A percentile compares a stretch with the other conserved stretches of the same genome.
Conservation (phyloP, 2,113 vertebrate genomes). For the Sardina pilchardus region DNA sequence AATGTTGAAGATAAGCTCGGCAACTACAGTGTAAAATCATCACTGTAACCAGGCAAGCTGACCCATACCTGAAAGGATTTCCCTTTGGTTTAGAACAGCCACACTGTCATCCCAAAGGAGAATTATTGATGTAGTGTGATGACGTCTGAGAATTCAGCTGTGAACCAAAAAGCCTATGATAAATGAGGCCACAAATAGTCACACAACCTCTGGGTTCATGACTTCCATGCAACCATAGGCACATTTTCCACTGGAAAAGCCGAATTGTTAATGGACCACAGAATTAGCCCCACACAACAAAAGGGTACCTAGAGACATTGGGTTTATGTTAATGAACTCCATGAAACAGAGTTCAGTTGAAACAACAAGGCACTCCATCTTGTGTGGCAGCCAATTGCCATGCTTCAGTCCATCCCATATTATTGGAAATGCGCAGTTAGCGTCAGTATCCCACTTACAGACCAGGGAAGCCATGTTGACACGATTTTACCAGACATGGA, state of each 20-base stretch:
- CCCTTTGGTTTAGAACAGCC: neutral
- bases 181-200: constrained; percentile 1
- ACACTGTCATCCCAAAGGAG: neutral
- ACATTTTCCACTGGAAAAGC: constrained; percentile 3
- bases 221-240: constrained; percentile 5
- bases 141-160: neutral
- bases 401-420: neutral
- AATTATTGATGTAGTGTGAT: neutral
- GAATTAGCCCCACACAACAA: neutral
- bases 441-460: constrained; percentile 9
- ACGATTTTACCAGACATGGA: constrained; percentile 37
- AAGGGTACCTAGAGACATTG: constrained; percentile 6
- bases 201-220: neutral
- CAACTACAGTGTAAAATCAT: neutral
- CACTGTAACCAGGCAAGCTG: neutral
- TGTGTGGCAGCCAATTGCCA: neutral
- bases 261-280: neutral
- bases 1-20: too few species aligned
- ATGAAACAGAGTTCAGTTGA: constrained; percentile 2
- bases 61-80: neutral
- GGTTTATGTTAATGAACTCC: constrained; percentile 12
- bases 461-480: constrained; percentile 24
- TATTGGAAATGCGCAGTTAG: neutral
- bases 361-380: constrained; percentile 12
- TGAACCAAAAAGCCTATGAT: constrained; percentile 13